phyloP scores from a whole-genome alignment of 2,113 vertebrate species.

The Chaenogobius annularis region DNA sequence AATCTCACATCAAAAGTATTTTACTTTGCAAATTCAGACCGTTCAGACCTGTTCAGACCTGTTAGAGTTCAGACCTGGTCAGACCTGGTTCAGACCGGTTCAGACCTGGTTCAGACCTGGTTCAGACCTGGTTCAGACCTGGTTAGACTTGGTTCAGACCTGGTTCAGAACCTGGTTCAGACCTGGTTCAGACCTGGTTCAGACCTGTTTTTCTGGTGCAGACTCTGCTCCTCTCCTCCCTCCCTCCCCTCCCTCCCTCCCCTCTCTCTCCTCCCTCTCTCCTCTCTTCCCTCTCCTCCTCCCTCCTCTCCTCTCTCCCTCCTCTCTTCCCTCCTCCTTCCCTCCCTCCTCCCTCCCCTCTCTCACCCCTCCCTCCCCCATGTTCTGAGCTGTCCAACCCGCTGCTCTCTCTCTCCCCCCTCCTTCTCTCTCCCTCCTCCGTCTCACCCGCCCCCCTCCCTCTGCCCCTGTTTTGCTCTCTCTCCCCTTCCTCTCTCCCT shows the following conservation, averaged over 20 bases:
- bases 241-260: conserved; percentile 8
- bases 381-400: conserved; percentile 37
- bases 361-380: conserved; percentile 15
- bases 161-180: too few relatives aligned
- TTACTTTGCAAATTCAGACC: too few relatives aligned
- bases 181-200: neutral
- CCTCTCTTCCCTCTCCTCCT: conserved; percentile 2
- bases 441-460: conserved; percentile 77
- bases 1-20: too few relatives aligned
- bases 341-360: conserved; percentile 4
- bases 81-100: too few relatives aligned
- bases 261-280: conserved; percentile 1
- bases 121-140: too few relatives aligned
- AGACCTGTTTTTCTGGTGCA: conserved; percentile 5
- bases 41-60: too few relatives aligned
- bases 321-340: conserved; percentile 28
- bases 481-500: conserved; percentile 82
- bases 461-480: conserved; percentile 65
- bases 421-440: conserved; percentile 75
- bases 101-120: too few relatives aligned
- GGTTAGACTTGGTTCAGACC: too few relatives aligned
- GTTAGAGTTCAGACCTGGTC: too few relatives aligned
- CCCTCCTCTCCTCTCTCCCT: conserved; percentile 10
- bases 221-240: neutral
- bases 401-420: conserved; percentile 23